phyloP scores from a whole-genome alignment of 2,888 invertebrate genomes.

The Julus scandinavius region DNA sequence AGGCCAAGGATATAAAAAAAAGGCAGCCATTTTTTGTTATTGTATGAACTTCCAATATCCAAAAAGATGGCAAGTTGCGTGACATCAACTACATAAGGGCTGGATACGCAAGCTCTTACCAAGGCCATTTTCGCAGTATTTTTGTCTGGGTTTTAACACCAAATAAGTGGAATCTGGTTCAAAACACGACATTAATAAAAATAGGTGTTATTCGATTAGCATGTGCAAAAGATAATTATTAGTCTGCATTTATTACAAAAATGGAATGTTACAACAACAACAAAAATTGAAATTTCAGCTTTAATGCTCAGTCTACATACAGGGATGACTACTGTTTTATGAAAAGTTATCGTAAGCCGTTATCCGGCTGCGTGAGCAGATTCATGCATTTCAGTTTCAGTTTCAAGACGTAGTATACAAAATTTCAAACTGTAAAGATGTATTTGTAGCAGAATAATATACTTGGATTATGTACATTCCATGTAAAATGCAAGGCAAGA shows the following conservation, averaged over 20 bases:
- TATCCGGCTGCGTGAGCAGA: too few relatives aligned
- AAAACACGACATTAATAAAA: background rate
- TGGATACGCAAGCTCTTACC: background rate
- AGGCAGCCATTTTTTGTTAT: background rate
- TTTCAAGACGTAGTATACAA: too few relatives aligned
- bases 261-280: background rate
- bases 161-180: background rate
- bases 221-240: background rate
- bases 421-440: too few relatives aligned
- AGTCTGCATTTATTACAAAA: background rate
- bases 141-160: conserved; percentile 1
- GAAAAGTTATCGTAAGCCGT: too few relatives aligned
- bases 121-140: background rate
- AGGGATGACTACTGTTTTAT: too few relatives aligned
- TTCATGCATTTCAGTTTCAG: too few relatives aligned
- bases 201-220: background rate
- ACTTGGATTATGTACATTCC: too few relatives aligned
- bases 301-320: too few relatives aligned
- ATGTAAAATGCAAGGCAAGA: too few relatives aligned
- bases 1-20: background rate
- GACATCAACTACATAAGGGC: background rate
- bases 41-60: background rate
- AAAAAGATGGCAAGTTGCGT: background rate
- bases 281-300: too few relatives aligned
- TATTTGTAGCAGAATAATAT: too few relatives aligned